These are phyloP conservation scores for Gymnocheta viridis DNA, from an alignment of 2,888 invertebrate genomes.

Conservation along the genomic window DNA sequence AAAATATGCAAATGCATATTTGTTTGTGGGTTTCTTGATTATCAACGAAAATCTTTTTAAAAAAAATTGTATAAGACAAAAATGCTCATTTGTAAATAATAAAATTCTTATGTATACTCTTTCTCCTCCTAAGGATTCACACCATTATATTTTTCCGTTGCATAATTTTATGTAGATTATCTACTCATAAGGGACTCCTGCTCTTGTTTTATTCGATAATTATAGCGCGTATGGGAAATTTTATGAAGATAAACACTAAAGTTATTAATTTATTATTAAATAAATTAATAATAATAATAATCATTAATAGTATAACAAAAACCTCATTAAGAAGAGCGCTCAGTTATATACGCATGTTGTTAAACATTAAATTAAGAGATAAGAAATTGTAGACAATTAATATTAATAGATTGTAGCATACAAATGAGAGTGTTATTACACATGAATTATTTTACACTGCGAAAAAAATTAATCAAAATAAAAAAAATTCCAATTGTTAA, in stretches of 20 bases:
- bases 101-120: not conserved
- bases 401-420: slow-evolving; percentile 1
- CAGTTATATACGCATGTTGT: slow-evolving; percentile 1
- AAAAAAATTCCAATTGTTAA: not conserved
- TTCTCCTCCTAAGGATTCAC: not conserved
- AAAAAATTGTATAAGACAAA: not conserved
- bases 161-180: slow-evolving; percentile 16
- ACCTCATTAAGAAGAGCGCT: slow-evolving; percentile 22
- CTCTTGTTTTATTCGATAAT: not conserved
- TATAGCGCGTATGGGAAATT: not conserved
- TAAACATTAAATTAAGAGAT: slow-evolving; percentile 47
- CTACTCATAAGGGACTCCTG: not conserved
- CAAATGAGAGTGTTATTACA: not conserved
- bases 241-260: slow-evolving; percentile 26
- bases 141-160: not conserved
- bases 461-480: not conserved
- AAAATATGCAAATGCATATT: too few species aligned
- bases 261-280: slow-evolving; percentile 53
- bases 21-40: too few species aligned
- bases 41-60: too few species aligned
- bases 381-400: slow-evolving; percentile 22
- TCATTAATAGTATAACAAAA: slow-evolving; percentile 41
- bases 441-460: slow-evolving; percentile 5
- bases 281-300: slow-evolving; percentile 52
- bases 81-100: not conserved